phyloP scores from a whole-genome alignment of 2,113 vertebrate species.

The Benitochromis conjunctus region DNA sequence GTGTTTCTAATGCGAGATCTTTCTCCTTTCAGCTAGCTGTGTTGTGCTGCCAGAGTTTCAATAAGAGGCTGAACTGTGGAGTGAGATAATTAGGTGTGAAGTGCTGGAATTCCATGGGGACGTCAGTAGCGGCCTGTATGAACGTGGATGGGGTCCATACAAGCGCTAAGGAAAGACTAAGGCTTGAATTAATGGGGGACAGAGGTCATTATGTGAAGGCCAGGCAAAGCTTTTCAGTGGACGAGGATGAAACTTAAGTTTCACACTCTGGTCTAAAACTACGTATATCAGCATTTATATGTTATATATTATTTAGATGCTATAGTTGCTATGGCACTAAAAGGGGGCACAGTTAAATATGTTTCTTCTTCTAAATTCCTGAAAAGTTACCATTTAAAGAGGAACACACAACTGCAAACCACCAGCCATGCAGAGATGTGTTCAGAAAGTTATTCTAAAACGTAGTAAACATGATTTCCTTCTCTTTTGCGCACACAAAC shows the following conservation, averaged over 20 bases:
- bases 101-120: conserved; percentile 18
- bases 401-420: neutral
- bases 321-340: neutral
- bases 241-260: neutral
- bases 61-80: conserved; percentile 33
- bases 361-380: neutral
- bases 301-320: neutral
- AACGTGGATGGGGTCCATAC: neutral
- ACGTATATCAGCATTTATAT: neutral
- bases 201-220: neutral
- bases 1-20: conserved; percentile 18
- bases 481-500: neutral
- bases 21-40: conserved; percentile 11
- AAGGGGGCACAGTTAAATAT: neutral
- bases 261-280: neutral
- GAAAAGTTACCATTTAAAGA: neutral
- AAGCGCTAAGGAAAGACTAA: neutral
- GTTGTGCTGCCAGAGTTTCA: conserved; percentile 28
- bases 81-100: conserved; percentile 46
- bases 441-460: neutral
- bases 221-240: neutral
- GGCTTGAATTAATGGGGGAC: neutral
- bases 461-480: neutral
- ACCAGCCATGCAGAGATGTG: neutral
- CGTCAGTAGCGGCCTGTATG: neutral